phyloP scores from a whole-genome alignment of 1,140 invertebrate species.

The Hormaphis cornu region DNA sequence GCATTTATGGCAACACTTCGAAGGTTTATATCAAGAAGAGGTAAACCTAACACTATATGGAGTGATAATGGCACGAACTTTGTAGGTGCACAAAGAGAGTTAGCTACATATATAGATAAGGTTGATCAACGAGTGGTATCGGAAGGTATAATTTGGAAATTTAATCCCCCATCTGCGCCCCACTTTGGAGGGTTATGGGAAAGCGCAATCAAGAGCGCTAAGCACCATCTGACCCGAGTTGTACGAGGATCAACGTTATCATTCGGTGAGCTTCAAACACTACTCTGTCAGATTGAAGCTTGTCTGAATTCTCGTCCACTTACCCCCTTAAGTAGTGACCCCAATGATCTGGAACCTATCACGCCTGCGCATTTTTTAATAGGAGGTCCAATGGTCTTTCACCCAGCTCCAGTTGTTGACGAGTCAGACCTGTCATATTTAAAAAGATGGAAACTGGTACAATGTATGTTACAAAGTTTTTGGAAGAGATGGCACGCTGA shows the following conservation, averaged over 20 bases:
- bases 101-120: background rate
- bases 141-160: slow-evolving; percentile 21
- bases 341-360: slow-evolving; percentile 37
- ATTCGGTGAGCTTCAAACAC: slow-evolving; percentile 39
- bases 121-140: background rate
- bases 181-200: slow-evolving; percentile 43
- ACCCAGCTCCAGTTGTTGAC: slow-evolving; percentile 11
- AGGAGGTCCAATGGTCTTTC: slow-evolving; percentile 21
- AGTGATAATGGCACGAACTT: background rate
- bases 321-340: slow-evolving; percentile 38
- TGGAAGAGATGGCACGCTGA: slow-evolving; percentile 39
- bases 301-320: slow-evolving; percentile 41
- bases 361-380: slow-evolving; percentile 40
- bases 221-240: slow-evolving; percentile 39
- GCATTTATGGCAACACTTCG: background rate
- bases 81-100: background rate
- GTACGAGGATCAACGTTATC: slow-evolving; percentile 36
- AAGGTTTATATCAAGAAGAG: background rate
- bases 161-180: slow-evolving; percentile 39
- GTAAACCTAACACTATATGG: background rate
- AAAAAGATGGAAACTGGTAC: slow-evolving; percentile 33
- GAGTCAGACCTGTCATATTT: slow-evolving; percentile 29
- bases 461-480: slow-evolving; percentile 35
- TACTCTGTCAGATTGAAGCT: slow-evolving; percentile 37
- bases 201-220: slow-evolving; percentile 38